phyloP scores from a whole-genome alignment of 2,113 vertebrate species.

The Heterotilapia buettikoferi region DNA sequence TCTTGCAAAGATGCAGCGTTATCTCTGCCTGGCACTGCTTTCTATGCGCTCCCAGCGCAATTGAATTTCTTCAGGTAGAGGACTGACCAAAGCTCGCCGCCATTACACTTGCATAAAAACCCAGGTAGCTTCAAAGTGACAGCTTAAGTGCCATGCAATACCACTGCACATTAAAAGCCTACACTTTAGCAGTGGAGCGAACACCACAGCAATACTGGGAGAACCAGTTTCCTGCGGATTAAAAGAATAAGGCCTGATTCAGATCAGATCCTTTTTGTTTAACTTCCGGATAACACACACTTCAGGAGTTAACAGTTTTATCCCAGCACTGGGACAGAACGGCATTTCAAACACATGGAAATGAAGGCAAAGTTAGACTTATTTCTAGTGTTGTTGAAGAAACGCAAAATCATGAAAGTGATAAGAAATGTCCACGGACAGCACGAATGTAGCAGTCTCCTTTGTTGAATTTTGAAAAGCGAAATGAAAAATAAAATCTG shows the following conservation, averaged over 20 bases:
- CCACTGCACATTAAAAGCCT: background rate
- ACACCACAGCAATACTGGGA: background rate
- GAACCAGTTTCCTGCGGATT: background rate
- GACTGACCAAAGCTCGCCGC: conserved; percentile 28
- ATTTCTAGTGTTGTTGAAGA: background rate
- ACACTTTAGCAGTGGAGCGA: background rate
- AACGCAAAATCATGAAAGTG: conserved; percentile 2
- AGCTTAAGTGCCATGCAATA: conserved; percentile 11
- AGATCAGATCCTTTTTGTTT: background rate
- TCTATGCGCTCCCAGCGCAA: conserved; percentile 2
- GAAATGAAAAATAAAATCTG: background rate
- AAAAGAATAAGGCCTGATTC: background rate
- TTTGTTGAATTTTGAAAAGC: background rate
- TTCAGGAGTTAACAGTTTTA: conserved; percentile 15
- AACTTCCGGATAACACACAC: conserved; percentile 4
- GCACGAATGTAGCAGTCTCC: background rate
- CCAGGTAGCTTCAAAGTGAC: conserved; percentile 39
- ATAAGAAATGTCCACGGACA: background rate
- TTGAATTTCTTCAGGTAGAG: conserved; percentile 43
- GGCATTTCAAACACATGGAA: conserved; percentile 36
- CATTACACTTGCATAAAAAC: conserved; percentile 21
- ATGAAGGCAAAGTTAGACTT: background rate
- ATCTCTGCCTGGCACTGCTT: conserved; percentile 37
- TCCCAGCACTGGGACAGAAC: background rate
- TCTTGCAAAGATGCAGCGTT: conserved; percentile 32